A percentile compares a stretch with the other conserved stretches of the same genome.
These are phyloP conservation scores for Leucoraja ocellata DNA, from an alignment of 2,797 vertebrate genomes.

Conservation along the genomic window DNA sequence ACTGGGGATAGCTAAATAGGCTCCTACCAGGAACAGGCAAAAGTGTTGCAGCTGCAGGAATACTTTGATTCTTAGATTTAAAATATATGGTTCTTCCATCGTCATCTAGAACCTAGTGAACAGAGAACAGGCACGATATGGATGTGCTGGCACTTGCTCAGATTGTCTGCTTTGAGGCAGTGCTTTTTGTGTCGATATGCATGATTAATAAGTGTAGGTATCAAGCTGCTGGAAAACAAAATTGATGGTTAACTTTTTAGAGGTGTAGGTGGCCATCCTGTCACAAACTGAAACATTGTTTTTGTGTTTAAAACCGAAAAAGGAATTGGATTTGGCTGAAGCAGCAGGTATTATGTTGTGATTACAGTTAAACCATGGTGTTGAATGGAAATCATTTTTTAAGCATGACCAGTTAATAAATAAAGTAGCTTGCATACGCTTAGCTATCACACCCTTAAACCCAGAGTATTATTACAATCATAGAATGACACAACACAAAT, in stretches of 20 bases:
- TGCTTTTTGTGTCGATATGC: no score
- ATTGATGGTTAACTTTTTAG: no score
- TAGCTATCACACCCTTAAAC: neutral
- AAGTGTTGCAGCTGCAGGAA: neutral
- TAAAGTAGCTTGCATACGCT: neutral
- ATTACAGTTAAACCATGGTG: neutral
- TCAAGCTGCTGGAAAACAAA: no score
- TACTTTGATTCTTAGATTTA: neutral
- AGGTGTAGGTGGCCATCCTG: no score
- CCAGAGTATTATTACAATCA: neutral
- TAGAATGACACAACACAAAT: neutral
- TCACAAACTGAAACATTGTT: no score
- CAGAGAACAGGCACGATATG: neutral
- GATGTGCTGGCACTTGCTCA: neutral
- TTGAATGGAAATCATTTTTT: no score
- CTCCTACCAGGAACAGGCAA: neutral
- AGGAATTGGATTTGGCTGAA: neutral
- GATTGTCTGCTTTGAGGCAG: no score
- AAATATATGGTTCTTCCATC: neutral
- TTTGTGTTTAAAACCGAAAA: neutral
- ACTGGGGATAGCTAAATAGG: neutral
- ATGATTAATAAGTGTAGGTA: no score
- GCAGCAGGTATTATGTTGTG: neutral
- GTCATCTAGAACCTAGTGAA: neutral
- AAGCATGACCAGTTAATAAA: neutral